These are phyloP conservation scores for Atractosteus spatula DNA, from an alignment of 2,113 vertebrate species.

Conservation along the genomic window DNA sequence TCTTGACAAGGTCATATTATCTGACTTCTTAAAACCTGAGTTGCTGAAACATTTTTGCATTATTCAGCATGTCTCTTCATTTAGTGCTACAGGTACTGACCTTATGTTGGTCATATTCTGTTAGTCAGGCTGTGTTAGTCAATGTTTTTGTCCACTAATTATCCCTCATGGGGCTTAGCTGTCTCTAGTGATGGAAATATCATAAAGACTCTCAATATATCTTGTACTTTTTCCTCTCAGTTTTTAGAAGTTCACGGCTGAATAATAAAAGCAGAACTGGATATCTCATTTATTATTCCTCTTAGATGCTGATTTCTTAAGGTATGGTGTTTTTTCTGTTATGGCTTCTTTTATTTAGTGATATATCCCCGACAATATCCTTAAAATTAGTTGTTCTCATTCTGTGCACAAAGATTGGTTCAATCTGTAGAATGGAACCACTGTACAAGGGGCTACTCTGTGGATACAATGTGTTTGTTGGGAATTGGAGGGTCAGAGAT, in stretches of 20 bases:
- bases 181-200: conserved; percentile 10
- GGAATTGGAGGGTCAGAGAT: no score
- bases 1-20: background rate
- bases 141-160: conserved; percentile 13
- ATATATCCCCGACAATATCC: no score
- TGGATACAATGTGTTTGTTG: no score
- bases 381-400: no score
- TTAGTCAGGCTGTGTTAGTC: background rate
- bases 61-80: background rate
- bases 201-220: conserved; percentile 2
- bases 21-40: background rate
- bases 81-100: background rate
- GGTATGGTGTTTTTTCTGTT: no score
- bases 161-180: background rate
- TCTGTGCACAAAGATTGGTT: no score
- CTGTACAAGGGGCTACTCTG: no score
- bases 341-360: no score
- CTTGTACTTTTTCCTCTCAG: background rate
- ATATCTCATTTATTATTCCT: no score
- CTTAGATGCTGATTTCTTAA: no score
- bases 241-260: background rate
- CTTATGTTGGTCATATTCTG: background rate
- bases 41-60: background rate
- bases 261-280: no score
- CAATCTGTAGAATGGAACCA: no score